These are phyloP conservation scores for Meteorus sp. DNA, from an alignment of 1,140 invertebrate genomes.

Conservation along the genomic window DNA sequence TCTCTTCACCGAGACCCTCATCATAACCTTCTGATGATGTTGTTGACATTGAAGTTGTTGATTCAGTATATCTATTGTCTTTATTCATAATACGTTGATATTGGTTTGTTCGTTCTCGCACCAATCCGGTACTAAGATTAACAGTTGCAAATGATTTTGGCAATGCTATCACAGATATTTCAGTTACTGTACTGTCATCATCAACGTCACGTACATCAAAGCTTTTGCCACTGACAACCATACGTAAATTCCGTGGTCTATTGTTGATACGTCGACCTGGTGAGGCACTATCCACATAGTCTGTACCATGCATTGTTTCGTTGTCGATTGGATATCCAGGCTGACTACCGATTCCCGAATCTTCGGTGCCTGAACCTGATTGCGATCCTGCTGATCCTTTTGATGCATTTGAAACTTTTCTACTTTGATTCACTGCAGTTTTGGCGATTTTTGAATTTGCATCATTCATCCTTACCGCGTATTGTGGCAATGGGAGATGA, in stretches of 20 bases:
- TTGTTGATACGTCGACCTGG: conserved; percentile 44
- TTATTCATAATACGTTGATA: conserved; percentile 59
- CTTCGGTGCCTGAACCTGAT: conserved; percentile 61
- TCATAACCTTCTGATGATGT: conserved; percentile 61
- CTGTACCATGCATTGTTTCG: conserved; percentile 37
- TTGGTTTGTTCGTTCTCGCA: conserved; percentile 58
- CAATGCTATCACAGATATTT: conserved; percentile 62
- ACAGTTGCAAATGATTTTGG: conserved; percentile 52
- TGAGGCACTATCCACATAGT: conserved; percentile 43
- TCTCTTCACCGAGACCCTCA: conserved; percentile 59
- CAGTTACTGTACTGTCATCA: conserved; percentile 60
- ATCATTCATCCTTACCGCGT: conserved; percentile 67
- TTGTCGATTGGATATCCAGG: conserved; percentile 46
- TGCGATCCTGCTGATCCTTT: conserved; percentile 51
- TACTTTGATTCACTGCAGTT: conserved; percentile 67
- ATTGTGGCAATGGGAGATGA: conserved; percentile 72
- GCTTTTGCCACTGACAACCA: conserved; percentile 62
- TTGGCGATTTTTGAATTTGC: conserved; percentile 69
- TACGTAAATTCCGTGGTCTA: conserved; percentile 61
- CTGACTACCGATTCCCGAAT: conserved; percentile 67
- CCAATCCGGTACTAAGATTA: conserved; percentile 52
- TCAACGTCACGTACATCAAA: conserved; percentile 67
- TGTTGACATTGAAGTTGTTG: conserved; percentile 55
- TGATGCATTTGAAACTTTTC: conserved; percentile 50
- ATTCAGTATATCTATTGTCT: conserved; percentile 52